A percentile compares a stretch with the other conserved stretches of the same genome.
Evolutionary conservation across 2,888 invertebrate species (phyloP).

Genomic region (Chrysopilus asiliformis): DNA sequence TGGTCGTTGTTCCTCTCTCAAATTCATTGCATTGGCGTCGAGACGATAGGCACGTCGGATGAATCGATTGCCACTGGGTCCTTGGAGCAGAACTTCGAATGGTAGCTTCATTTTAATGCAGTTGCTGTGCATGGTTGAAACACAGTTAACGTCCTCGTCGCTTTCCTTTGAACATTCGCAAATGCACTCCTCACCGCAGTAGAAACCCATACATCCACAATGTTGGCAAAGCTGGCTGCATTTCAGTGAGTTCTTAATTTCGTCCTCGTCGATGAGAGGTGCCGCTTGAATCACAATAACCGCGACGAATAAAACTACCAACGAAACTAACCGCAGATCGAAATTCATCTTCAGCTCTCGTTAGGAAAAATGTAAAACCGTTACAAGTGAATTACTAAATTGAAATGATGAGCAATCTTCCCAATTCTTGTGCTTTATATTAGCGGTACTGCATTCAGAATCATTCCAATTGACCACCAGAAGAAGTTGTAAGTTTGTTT

Average conservation of each 20-base stretch:
- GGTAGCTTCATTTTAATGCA: conserved; percentile 25
- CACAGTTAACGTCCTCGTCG: conserved; percentile 26
- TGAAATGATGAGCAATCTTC: too few species aligned
- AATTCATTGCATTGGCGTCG: conserved; percentile 20
- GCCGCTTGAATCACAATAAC: background rate
- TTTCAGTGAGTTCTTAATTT: conserved; percentile 23
- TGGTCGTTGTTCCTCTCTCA: conserved; percentile 16
- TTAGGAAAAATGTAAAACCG: too few species aligned
- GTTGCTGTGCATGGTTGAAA: conserved; percentile 26
- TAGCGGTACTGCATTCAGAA: too few species aligned
- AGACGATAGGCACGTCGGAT: conserved; percentile 29
- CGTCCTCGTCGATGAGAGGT: conserved; percentile 18
- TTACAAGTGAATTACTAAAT: too few species aligned
- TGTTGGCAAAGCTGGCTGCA: conserved; percentile 31
- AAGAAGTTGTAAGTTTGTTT: too few species aligned
- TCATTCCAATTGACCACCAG: too few species aligned
- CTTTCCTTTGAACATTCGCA: conserved; percentile 33
- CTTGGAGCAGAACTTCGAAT: conserved; percentile 33
- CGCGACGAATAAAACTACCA: too few species aligned
- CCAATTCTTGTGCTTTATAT: too few species aligned
- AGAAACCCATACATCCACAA: conserved; percentile 33
- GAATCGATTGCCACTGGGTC: conserved; percentile 28
- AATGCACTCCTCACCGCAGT: conserved; percentile 36
- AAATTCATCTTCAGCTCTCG: too few species aligned
- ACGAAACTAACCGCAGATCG: too few species aligned